Conservation (phyloP, 2,888 invertebrate genomes). For the Calliphora vomitoria region DNA sequence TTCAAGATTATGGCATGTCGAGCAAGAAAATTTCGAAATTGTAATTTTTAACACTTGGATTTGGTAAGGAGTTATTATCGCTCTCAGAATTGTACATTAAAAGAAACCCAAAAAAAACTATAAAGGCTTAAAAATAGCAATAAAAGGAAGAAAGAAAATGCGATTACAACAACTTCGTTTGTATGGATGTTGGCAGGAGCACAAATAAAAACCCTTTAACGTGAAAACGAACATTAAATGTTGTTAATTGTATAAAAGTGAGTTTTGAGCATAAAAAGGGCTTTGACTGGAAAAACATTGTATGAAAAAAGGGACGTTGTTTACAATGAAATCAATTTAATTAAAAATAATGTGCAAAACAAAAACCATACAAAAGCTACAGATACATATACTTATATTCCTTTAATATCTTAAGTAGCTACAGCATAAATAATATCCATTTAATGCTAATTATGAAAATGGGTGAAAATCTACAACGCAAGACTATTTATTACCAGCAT, state of each 20-base stretch:
- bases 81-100: neutral
- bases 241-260: neutral
- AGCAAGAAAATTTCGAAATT: neutral
- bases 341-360: conserved; percentile 8
- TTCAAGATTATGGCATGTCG: too few species aligned
- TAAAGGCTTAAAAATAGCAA: neutral
- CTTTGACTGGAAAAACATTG: neutral
- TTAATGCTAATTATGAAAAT: conserved; percentile 4
- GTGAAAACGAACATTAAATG: conserved; percentile 2
- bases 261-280: neutral
- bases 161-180: too few species aligned
- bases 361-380: neutral
- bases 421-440: neutral
- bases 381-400: neutral
- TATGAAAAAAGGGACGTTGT: neutral
- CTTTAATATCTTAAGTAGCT: neutral
- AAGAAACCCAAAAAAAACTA: neutral
- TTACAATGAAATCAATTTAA: conserved; percentile 1
- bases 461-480: neutral
- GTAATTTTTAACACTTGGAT: too few species aligned
- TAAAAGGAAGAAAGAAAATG: neutral
- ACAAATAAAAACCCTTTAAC: neutral
- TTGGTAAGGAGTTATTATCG: neutral
- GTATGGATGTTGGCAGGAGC: neutral
- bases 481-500: neutral